Evolutionary conservation across 1,140 invertebrate genomes (phyloP), one percentile per base, ranked within the genome.

Genomic region (Branchinecta lindahli): DNA sequence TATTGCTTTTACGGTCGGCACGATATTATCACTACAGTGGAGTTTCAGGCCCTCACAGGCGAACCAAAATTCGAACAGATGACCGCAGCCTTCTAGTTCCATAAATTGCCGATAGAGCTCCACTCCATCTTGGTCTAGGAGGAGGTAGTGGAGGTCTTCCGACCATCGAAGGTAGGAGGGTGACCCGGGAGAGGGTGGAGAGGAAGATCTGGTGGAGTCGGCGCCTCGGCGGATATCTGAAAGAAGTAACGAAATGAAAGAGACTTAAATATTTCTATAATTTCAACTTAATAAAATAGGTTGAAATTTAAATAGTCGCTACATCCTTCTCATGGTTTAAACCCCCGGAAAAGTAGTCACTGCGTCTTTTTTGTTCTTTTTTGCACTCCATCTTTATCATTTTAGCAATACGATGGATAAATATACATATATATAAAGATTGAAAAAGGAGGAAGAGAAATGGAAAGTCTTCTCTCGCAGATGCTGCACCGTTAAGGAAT

Each of bases 11-110:
- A 91, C 86, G 75, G 92, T 82, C 77, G 87, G 86, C 72, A 85
- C 83, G 72, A 90, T 85, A 78, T 89, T 86, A 71, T 73, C 72
- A 9, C 68, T 45, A 52, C 83, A 81, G 76, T 90, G 86, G 76
- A 88, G 87, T 75, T 91, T 90, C 70, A 94, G 83, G 18, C 92
- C 92, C 77, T 92, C 87, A 79, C 91, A 93, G 66, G 91, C 92
- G 80, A 93, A 94, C 85, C 90, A 92, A 80, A 94, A 94, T 68
- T 72, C 45, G 8, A 94, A 84, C 68, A 86, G 85, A 70, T 74
- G 74, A 33, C 73, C 73, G 74, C 85, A 85, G 70, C 87, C 86
- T 79, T 94, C 92, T 75, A 89, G 84, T 74, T 86, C 82, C 72
- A 94, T 83, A 80, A 90, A 95, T 76, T 85, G 84, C 76, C 87